A percentile compares a stretch with the other conserved stretches of the same genome.
phyloP scores from a whole-genome alignment of 2,888 invertebrate genomes.

The Heteromurus nitidus region DNA sequence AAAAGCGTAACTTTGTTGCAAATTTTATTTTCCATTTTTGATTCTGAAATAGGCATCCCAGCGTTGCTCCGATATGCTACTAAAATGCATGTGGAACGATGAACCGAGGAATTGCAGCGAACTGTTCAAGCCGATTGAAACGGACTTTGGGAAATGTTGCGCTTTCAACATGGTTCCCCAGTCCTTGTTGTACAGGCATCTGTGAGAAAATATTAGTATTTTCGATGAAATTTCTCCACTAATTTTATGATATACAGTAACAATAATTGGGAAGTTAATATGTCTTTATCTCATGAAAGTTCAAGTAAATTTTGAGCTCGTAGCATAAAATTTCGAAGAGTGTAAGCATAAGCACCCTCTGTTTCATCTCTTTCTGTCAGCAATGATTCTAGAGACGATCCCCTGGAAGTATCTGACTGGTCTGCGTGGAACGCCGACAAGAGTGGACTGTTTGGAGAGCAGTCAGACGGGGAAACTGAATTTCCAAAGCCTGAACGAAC shows the following conservation, averaged over 20 bases:
- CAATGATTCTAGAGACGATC: conserved; percentile 60
- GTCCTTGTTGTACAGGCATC: conserved; percentile 40
- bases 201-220: no score
- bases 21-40: not conserved
- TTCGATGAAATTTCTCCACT: no score
- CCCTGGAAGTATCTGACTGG: conserved; percentile 60
- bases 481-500: not conserved
- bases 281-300: no score
- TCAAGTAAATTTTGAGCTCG: no score
- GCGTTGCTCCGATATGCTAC: conserved; percentile 84
- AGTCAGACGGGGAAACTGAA: not conserved
- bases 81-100: conserved; percentile 83
- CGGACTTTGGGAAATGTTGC: conserved; percentile 87
- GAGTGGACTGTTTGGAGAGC: conserved; percentile 49
- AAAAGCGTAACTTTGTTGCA: not conserved
- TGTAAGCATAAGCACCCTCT: no score
- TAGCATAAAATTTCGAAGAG: no score
- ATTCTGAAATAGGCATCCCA: conserved; percentile 89
- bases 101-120: conserved; percentile 80
- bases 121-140: conserved; percentile 85
- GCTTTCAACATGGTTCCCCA: conserved; percentile 58
- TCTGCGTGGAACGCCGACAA: conserved; percentile 59
- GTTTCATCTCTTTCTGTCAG: no score
- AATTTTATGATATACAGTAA: no score
- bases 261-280: no score